These are phyloP conservation scores for Cyclura pinguis DNA, from an alignment of 2,797 vertebrate species.

Conservation along the genomic window DNA sequence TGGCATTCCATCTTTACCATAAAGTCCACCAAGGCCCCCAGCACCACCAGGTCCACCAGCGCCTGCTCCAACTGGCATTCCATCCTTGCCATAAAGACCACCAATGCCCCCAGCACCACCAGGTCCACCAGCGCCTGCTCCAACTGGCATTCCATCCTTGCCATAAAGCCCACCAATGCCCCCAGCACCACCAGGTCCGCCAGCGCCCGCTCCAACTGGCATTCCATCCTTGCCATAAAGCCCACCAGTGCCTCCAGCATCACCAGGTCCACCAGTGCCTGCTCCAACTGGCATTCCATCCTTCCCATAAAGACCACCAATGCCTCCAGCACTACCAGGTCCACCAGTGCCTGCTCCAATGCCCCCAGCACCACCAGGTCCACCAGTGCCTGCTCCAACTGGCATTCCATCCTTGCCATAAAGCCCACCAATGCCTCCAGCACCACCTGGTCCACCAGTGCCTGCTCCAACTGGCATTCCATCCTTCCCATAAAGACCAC, in stretches of 20 bases:
- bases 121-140: no score
- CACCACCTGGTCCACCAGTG: not conserved
- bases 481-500: not conserved
- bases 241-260: not conserved
- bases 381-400: not conserved
- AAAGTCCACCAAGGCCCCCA: not conserved
- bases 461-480: not conserved
- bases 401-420: not conserved
- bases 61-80: not conserved
- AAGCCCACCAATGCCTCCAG: not conserved
- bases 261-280: not conserved
- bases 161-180: not conserved
- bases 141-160: not conserved
- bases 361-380: not conserved
- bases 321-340: fast-evolving
- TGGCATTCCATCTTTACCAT: not conserved
- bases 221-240: not conserved
- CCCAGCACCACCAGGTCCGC: not conserved
- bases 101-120: no score
- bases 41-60: not conserved
- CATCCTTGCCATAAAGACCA: no score
- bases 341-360: not conserved
- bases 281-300: not conserved
- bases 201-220: not conserved
- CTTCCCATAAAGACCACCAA: not conserved